A percentile compares a stretch with the other conserved stretches of the same genome.
Evolutionary conservation across 2,113 vertebrate genomes (phyloP).

Genomic region (Myrmecophaga tridactyla): DNA sequence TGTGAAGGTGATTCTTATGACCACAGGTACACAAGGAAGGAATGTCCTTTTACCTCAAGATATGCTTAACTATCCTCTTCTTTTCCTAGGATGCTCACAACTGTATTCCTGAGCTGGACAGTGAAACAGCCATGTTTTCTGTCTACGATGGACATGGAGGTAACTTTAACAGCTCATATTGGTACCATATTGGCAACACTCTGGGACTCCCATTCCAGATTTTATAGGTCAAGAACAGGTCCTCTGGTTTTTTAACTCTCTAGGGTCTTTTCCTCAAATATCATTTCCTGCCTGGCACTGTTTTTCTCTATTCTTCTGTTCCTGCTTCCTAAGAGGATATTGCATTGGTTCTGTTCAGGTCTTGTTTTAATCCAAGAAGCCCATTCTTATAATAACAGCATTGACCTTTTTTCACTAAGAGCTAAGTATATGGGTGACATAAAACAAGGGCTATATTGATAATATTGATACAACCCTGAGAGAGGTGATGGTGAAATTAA

Average conservation of each 20-base stretch:
- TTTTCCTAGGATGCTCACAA: conserved; percentile 96
- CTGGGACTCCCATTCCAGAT: neutral
- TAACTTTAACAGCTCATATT: conserved; percentile 77
- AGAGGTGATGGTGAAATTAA: conserved; percentile 16
- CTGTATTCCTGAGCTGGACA: conserved; percentile 95
- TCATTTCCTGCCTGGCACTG: neutral
- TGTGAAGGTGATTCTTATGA: neutral
- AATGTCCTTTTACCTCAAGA: conserved; percentile 19
- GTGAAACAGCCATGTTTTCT: conserved; percentile 97
- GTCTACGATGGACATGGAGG: conserved; percentile 99
- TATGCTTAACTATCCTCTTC: conserved; percentile 25
- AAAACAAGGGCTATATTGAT: conserved; percentile 10
- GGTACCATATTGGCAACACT: conserved; percentile 22
- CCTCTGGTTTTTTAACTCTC: conserved; percentile 29
- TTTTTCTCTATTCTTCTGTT: neutral
- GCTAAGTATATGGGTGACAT: conserved; percentile 18
- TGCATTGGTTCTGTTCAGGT: neutral
- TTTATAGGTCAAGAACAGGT: neutral
- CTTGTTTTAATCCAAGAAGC: conserved; percentile 39
- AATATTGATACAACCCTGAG: neutral
- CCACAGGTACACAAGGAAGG: neutral
- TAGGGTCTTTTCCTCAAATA: neutral
- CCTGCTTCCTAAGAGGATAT: neutral
- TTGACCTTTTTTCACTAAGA: neutral
- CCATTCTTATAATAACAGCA: neutral